These are phyloP conservation scores for Lithobates pipiens DNA, from an alignment of 2,797 vertebrate species.

Conservation along the genomic window DNA sequence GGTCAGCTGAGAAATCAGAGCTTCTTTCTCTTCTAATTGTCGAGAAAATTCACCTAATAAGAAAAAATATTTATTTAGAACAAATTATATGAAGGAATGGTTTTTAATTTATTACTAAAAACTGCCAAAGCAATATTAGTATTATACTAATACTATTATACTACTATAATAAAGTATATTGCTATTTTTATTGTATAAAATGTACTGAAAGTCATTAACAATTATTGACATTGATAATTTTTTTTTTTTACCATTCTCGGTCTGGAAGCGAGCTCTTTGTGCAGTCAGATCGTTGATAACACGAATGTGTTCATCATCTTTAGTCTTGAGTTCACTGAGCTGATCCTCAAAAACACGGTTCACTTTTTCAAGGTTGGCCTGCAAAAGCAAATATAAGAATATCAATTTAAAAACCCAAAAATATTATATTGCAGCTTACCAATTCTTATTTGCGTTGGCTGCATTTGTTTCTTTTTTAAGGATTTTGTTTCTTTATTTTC, in stretches of 20 bases:
- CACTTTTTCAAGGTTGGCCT: conserved; percentile 89
- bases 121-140: not conserved
- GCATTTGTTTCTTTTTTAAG: too few species aligned
- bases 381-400: not conserved
- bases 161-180: too few species aligned
- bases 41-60: not conserved
- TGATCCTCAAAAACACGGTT: conserved; percentile 87
- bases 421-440: too few species aligned
- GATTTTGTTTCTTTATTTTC: too few species aligned
- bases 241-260: conserved; percentile 84
- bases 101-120: not conserved
- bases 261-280: conserved; percentile 84
- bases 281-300: conserved; percentile 78
- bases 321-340: conserved; percentile 82
- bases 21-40: too few species aligned
- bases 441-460: too few species aligned
- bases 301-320: conserved; percentile 83
- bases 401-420: not conserved
- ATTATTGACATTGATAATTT: not conserved
- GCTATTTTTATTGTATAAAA: too few species aligned
- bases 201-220: too few species aligned
- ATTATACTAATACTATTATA: not conserved
- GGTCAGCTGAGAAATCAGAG: conserved; percentile 71
- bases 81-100: not conserved
- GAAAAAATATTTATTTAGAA: not conserved